Percentiles rank a stretch among this genome's conserved stretches.
phyloP scores from a whole-genome alignment of 53 echinoderm and acorn worm genomes.

The Glandiceps talaboti region DNA sequence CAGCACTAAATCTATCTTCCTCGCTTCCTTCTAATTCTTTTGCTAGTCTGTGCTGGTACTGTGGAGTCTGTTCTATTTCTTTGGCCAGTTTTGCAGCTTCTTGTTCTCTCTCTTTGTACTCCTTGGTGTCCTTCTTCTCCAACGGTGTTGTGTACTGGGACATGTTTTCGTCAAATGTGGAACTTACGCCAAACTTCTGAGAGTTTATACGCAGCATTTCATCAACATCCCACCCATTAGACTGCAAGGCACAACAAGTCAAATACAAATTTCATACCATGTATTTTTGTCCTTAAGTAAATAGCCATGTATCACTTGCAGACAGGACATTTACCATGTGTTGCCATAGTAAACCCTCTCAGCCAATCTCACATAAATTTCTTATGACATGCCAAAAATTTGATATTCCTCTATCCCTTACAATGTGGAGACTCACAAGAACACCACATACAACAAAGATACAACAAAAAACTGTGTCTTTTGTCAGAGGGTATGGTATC shows the following conservation, averaged over 20 bases:
- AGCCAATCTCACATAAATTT: too few species aligned
- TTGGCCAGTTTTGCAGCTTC: constrained; percentile 57
- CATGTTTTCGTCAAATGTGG: constrained; percentile 61
- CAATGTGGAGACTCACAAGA: too few species aligned
- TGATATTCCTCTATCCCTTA: too few species aligned
- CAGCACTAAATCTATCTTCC: constrained; percentile 78
- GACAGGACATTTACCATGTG: too few species aligned
- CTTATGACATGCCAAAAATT: too few species aligned
- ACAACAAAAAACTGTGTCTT: too few species aligned
- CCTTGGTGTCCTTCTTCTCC: constrained; percentile 58
- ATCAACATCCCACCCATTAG: constrained; percentile 87
- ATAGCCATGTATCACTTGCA: too few species aligned
- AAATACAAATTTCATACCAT: not conserved
- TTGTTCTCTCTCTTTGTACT: constrained; percentile 39
- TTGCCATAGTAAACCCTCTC: not conserved
- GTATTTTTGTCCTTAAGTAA: too few species aligned
- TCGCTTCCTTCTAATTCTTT: constrained; percentile 49
- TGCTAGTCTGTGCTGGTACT: constrained; percentile 22
- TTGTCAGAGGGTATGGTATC: too few species aligned
- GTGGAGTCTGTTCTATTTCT: constrained; percentile 50
- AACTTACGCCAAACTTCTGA: constrained; percentile 53
- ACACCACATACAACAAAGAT: too few species aligned
- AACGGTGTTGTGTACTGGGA: constrained; percentile 82
- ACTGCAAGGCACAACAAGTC: constrained; percentile 14
- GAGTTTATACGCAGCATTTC: constrained; percentile 87